Base-by-base conservation (phyloP, 2,113 vertebrate species). In the Meleagris gallopavo region DNA sequence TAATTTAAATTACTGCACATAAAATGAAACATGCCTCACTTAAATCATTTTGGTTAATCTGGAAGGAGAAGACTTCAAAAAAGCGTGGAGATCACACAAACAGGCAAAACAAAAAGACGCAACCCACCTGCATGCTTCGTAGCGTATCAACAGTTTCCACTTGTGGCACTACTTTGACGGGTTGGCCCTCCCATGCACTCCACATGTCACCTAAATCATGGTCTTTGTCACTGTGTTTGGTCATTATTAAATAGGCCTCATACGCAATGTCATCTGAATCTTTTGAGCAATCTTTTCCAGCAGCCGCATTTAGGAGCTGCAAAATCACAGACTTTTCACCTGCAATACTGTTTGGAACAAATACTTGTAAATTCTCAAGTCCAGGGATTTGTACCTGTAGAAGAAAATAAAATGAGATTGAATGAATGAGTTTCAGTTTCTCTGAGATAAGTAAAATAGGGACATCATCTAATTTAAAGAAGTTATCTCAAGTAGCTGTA, bases 231-330 rank as follows among this genome's bases (percentile, higher is more conserved):
- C 97, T 92, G 17, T 98, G 98, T 80, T 99, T 99, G 95, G 98
- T 99, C 96, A 99, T 98, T 3, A 99, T 98, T 54, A 99, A 98
- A 70, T 98, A 99, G 46, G 98, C 97, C 22, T 99, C 99, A 11
- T 99, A 97, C 0, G 97, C 83, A 7, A 98, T 94, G 2, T 99
- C 99, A 15, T 99, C 99, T 0, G 98, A 98, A 73, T 99, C 99
- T 93, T 99, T 99, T 5, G 99, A 99, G 95, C 99, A 99, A 97
- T 99, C 99, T 91, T 99, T 99, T 24, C 99, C 99, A 6, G 99
- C 98, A 15, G 99, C 98, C 2, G 99, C 98, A 22, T 99, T 99
- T 58, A 99, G 98, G 21, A 99, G 96, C 96, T 99, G 99, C 91
- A 99, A 96, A 95, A 99, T 98, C 61, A 99, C 95, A 30, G 98